phyloP scores from a whole-genome alignment of 2,888 invertebrate genomes.

The Pollenia griseotomentosa region DNA sequence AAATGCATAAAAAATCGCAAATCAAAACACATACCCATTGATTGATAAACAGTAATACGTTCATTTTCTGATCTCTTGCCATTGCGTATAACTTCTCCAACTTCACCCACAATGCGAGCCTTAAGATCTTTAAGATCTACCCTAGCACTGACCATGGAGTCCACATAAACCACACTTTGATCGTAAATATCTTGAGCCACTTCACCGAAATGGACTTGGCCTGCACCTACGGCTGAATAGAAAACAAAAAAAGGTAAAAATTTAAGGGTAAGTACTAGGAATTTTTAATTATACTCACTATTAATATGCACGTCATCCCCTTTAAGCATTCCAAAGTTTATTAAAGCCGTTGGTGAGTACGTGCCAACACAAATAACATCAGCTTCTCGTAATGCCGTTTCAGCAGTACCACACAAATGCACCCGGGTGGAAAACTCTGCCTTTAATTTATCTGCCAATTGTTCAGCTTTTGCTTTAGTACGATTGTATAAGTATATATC shows the following conservation, averaged over 20 bases:
- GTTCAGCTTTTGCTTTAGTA: constrained; percentile 80
- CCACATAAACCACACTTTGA: constrained; percentile 85
- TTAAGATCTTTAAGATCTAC: constrained; percentile 85
- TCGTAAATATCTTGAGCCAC: constrained; percentile 85
- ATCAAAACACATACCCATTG: constrained; percentile 85
- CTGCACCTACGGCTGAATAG: constrained; percentile 86
- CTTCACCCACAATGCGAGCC: constrained; percentile 85
- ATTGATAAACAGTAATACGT: constrained; percentile 87
- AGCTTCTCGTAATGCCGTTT: constrained; percentile 85
- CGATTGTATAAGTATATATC: constrained; percentile 87
- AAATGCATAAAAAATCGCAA: neutral
- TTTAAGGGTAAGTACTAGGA: neutral
- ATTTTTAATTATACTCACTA: constrained; percentile 83
- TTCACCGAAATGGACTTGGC: constrained; percentile 85
- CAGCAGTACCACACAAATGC: constrained; percentile 77
- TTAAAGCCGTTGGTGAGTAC: constrained; percentile 84
- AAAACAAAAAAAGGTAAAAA: constrained; percentile 63
- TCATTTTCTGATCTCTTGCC: constrained; percentile 75
- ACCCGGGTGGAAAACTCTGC: neutral
- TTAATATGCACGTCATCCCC: constrained; percentile 86
- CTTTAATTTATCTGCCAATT: constrained; percentile 81
- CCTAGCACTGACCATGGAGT: constrained; percentile 85
- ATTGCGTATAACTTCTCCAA: constrained; percentile 85
- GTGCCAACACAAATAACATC: constrained; percentile 88
- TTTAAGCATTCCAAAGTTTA: constrained; percentile 85